Conservation (phyloP, 2,113 vertebrate genomes). For the Aix galericulata region DNA sequence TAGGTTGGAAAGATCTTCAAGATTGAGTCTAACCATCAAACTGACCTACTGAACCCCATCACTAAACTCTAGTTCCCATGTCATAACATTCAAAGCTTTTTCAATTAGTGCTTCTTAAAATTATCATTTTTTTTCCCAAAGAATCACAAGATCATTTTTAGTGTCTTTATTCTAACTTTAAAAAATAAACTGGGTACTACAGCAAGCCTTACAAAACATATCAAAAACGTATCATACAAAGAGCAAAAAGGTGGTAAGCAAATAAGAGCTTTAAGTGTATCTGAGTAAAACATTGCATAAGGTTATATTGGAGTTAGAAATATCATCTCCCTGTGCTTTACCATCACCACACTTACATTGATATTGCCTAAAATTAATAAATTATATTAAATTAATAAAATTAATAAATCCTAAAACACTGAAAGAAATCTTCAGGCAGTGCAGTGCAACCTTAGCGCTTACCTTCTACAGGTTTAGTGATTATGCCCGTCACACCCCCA, state of each 20-base stretch:
- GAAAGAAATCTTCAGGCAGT: background rate
- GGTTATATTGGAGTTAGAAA: background rate
- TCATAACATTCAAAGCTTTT: background rate
- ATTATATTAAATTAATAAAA: background rate
- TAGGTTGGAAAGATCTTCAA: background rate
- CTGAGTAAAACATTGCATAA: accelerated
- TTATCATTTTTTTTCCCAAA: background rate
- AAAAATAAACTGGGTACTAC: background rate
- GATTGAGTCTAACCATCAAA: background rate
- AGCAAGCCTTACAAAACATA: background rate
- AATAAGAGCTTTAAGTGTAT: background rate
- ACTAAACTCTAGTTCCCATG: background rate
- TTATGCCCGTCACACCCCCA: conserved; percentile 94
- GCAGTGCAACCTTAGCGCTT: background rate
- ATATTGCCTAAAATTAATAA: background rate
- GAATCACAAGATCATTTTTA: background rate
- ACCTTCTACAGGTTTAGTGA: conserved; percentile 98
- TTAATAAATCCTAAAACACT: background rate
- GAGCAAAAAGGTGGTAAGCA: background rate
- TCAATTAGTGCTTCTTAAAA: background rate
- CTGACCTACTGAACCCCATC: background rate
- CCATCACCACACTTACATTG: background rate
- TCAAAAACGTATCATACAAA: background rate
- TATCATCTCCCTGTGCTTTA: background rate
- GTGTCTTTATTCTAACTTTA: background rate